A percentile compares a stretch with the other conserved stretches of the same genome.
Evolutionary conservation across 2,797 vertebrate genomes (phyloP).

Genomic region (Danio choprae): DNA sequence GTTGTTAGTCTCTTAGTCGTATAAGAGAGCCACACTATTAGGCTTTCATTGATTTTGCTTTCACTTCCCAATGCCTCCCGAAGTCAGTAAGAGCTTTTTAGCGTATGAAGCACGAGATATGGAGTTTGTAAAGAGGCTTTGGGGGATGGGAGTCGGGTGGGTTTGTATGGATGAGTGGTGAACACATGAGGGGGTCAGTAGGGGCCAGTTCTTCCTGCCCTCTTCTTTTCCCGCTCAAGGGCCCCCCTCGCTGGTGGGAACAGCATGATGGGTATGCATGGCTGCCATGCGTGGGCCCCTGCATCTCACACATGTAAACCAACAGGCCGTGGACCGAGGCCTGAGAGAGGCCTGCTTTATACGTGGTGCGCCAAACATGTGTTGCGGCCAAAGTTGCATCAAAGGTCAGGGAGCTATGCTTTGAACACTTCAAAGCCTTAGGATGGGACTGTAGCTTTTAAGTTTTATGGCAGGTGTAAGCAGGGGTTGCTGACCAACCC

Average conservation of each 20-base stretch:
- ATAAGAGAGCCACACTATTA: slow-evolving; percentile 31
- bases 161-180: slow-evolving; percentile 51
- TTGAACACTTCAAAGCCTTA: slow-evolving; percentile 94
- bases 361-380: slow-evolving; percentile 86
- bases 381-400: slow-evolving; percentile 87
- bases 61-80: slow-evolving; percentile 37
- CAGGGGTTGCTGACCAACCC: slow-evolving; percentile 90
- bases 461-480: slow-evolving; percentile 98
- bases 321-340: slow-evolving; percentile 78
- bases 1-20: slow-evolving; percentile 12
- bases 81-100: slow-evolving; percentile 27
- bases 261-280: slow-evolving; percentile 71
- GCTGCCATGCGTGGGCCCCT: slow-evolving; percentile 78
- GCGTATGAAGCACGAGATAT: slow-evolving; percentile 4
- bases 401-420: slow-evolving; percentile 92
- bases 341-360: slow-evolving; percentile 74
- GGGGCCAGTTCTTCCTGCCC: slow-evolving; percentile 66
- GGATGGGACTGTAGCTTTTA: slow-evolving; percentile 89
- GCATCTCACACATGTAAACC: slow-evolving; percentile 83
- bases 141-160: slow-evolving; percentile 36
- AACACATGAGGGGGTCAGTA: slow-evolving; percentile 61
- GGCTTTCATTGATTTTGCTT: slow-evolving; percentile 44
- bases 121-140: slow-evolving; percentile 36
- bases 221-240: slow-evolving; percentile 69
- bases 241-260: slow-evolving; percentile 61